Conservation (phyloP, 2,888 invertebrate genomes). For the Pandemis corylana region DNA sequence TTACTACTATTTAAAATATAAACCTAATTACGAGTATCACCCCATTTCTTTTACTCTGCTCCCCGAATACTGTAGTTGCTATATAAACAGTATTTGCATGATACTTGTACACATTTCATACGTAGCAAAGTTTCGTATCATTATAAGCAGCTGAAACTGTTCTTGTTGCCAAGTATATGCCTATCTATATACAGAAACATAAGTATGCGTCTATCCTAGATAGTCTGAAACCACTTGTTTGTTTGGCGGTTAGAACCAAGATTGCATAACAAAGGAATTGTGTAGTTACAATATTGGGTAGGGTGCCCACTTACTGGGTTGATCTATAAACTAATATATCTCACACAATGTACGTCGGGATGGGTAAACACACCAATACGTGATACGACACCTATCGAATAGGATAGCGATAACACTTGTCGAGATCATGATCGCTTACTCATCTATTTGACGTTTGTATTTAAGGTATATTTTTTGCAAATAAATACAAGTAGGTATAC, state of each 20-base stretch:
- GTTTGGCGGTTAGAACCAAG: conserved; percentile 27
- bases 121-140: neutral
- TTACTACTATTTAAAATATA: neutral
- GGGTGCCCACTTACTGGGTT: conserved; percentile 12
- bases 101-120: neutral
- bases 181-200: neutral
- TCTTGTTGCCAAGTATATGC: neutral
- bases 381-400: conserved; percentile 1
- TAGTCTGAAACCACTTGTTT: conserved; percentile 27
- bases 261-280: conserved; percentile 33
- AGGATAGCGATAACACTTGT: neutral
- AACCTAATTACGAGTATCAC: too few relatives aligned
- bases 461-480: too few relatives aligned
- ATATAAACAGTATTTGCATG: too few relatives aligned
- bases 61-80: too few relatives aligned
- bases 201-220: conserved; percentile 6
- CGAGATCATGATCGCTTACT: neutral
- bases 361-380: neutral
- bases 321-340: conserved; percentile 17
- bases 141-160: neutral
- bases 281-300: conserved; percentile 24
- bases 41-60: too few relatives aligned
- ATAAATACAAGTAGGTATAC: too few relatives aligned
- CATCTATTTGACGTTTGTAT: neutral
- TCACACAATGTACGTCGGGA: neutral